phyloP scores from a whole-genome alignment of 2,797 vertebrate species.

The Borostomias antarcticus region DNA sequence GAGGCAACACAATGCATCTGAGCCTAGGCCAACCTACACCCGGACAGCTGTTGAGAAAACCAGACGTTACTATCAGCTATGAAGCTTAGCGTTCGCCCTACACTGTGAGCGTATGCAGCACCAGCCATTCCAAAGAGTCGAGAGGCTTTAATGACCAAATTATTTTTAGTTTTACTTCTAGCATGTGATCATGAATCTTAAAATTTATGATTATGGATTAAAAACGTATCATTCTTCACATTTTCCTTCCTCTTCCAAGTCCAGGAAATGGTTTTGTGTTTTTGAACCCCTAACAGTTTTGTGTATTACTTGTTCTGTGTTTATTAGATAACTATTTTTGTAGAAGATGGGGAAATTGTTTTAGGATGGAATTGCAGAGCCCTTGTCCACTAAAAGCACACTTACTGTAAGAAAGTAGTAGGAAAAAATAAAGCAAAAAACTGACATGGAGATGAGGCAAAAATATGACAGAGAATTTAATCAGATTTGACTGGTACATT shows the following conservation, averaged over 20 bases:
- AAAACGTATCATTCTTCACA: constrained; percentile 9
- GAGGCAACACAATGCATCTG: too few relatives aligned
- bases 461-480: constrained; percentile 32
- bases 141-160: constrained; percentile 59
- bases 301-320: constrained; percentile 55
- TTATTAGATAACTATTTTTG: constrained; percentile 66
- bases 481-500: not conserved
- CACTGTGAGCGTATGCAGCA: not conserved
- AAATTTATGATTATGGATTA: too few relatives aligned
- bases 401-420: too few relatives aligned
- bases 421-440: too few relatives aligned
- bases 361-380: constrained; percentile 60
- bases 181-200: too few relatives aligned
- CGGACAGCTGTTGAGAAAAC: too few relatives aligned
- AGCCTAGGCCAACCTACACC: too few relatives aligned
- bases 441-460: constrained; percentile 22
- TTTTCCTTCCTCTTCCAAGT: constrained; percentile 36
- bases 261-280: constrained; percentile 35
- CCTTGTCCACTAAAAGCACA: constrained; percentile 29
- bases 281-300: constrained; percentile 45
- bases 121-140: constrained; percentile 61
- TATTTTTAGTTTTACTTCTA: not conserved
- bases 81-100: too few relatives aligned
- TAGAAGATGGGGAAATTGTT: constrained; percentile 44
- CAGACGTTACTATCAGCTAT: too few relatives aligned